Evolutionary conservation across 2,888 invertebrate species (phyloP), one percentile per base, ranked within the genome.

Genomic region (Mamestra brassicae): DNA sequence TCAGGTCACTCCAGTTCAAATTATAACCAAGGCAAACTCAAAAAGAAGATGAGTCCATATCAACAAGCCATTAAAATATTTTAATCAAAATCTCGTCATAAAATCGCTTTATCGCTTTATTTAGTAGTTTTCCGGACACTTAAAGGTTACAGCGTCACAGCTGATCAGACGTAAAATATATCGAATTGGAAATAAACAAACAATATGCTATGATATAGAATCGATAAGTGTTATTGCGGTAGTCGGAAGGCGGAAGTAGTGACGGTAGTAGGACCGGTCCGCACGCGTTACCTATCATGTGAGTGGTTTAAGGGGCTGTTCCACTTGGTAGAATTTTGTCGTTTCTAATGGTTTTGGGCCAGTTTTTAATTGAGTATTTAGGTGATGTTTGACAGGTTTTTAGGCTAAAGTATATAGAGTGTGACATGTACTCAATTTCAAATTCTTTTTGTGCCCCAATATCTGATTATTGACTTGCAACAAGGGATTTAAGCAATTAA

Each of bases 181-280:
- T 65, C 47, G 26, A 74, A 61, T 64, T 67, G 65, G 61, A 76
- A 69, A 76, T 78, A 80, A 83, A 84, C n/a, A 84, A 79, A 82
- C 58, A 58, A 61, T 77, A 77, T 84, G 55, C 47, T 70, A 73
- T 78, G 71, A 66, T 78, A 66, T 60, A 58, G 42, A 72, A 82
- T 82, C 71, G 57, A 81, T 78, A 81, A 78, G 78, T 76, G 54
- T 71, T 76, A 65, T 82, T 75, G 68, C 84, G 85, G 91, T 89
- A 92, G 93, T 89, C 93, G 94, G 95, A 95, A 94, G 94, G 89
- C 93, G 95, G 94, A 95, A 95, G 91, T 89, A 83, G 78, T 64
- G 74, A 17, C 66, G 45, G 61, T 34, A 34, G 74, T 13, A n/a
- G 15, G 84, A 92, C 93, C 90, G 91, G 93, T 92, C 76, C 64